Evolutionary conservation across 2,113 vertebrate species (phyloP).

Genomic region (Pyrgilauda ruficollis): DNA sequence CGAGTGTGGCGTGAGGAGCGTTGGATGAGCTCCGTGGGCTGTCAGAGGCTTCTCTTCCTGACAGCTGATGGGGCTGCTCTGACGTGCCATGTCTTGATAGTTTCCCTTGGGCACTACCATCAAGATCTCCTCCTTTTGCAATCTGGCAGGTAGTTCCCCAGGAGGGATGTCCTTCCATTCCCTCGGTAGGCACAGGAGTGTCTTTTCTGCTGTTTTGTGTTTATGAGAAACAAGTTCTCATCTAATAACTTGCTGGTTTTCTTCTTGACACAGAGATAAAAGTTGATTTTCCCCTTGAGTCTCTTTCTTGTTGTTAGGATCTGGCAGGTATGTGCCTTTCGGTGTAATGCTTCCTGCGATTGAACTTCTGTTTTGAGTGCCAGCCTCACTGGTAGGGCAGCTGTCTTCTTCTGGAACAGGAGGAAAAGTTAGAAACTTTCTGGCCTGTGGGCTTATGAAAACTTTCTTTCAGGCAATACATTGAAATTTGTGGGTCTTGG

Average conservation of each 20-base stretch:
- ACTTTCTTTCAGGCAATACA: background rate
- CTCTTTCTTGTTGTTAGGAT: background rate
- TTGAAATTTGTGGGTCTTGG: background rate
- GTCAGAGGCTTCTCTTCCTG: background rate
- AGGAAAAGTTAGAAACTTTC: background rate
- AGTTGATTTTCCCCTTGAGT: background rate
- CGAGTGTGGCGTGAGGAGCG: background rate
- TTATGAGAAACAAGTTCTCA: background rate
- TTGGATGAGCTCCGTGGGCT: background rate
- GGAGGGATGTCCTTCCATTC: background rate
- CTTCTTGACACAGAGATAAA: background rate
- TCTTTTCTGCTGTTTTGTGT: slow-evolving; percentile 3
- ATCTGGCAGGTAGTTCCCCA: slow-evolving; percentile 18
- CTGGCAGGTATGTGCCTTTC: background rate
- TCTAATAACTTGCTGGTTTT: background rate
- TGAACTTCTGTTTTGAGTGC: slow-evolving; percentile 19
- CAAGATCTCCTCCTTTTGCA: slow-evolving; percentile 16
- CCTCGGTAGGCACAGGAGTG: fast-evolving
- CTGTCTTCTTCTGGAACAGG: background rate
- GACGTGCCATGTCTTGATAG: background rate
- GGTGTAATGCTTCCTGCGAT: background rate
- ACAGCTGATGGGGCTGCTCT: background rate
- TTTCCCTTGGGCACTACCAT: slow-evolving; percentile 15
- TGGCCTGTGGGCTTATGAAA: background rate
- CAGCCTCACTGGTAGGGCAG: background rate